Evolutionary conservation across 2,113 vertebrate genomes (phyloP).

Genomic region (Erythrocercus mccallii): DNA sequence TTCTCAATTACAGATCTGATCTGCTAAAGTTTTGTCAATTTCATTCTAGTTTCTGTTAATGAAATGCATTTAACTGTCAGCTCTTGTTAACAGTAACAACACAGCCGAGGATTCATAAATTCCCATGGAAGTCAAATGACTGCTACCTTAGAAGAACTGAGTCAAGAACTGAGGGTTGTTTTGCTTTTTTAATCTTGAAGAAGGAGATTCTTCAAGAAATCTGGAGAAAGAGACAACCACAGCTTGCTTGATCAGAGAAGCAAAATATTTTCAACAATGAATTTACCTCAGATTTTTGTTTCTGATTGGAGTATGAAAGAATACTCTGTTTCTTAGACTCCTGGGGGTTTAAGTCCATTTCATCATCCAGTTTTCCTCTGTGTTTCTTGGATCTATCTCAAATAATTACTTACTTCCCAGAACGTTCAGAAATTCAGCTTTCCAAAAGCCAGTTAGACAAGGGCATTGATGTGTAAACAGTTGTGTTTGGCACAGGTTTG

Average conservation of each 20-base stretch:
- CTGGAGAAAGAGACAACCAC: not conserved
- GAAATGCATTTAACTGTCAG: slow-evolving; percentile 61
- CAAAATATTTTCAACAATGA: not conserved
- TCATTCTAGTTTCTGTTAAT: slow-evolving; percentile 59
- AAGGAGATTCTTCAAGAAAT: no score
- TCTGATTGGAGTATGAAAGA: not conserved
- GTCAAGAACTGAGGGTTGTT: not conserved
- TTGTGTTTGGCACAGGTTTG: not conserved
- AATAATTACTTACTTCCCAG: not conserved
- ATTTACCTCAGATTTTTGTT: not conserved
- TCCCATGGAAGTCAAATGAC: slow-evolving; percentile 29
- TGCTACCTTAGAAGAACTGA: slow-evolving; percentile 27
- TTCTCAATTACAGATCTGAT: slow-evolving; percentile 52
- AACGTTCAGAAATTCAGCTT: not conserved
- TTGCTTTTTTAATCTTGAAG: not conserved
- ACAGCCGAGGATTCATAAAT: slow-evolving; percentile 10
- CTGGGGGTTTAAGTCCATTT: not conserved
- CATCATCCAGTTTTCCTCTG: not conserved
- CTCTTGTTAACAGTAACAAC: slow-evolving; percentile 48
- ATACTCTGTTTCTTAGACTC: not conserved
- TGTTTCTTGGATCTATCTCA: not conserved
- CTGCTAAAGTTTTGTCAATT: slow-evolving; percentile 50
- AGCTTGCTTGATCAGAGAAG: not conserved
- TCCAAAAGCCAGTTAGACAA: not conserved
- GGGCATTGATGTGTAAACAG: not conserved